Conservation (phyloP, 2,797 vertebrate genomes). For the Loris lydekkerianus region DNA sequence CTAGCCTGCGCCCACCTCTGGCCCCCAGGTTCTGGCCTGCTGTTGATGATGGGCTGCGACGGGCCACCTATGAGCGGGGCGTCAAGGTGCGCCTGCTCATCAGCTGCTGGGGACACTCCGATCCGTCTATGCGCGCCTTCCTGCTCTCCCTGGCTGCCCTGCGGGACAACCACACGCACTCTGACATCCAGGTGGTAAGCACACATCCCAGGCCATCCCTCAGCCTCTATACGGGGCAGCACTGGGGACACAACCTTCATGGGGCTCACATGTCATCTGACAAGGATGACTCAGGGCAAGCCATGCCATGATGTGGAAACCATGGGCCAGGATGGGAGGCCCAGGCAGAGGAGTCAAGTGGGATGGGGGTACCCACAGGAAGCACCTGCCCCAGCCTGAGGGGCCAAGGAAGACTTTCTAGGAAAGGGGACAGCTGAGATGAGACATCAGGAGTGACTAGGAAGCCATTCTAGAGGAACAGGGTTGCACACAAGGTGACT, state of each 20-base stretch:
- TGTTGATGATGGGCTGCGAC: conserved; percentile 92
- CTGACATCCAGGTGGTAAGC: conserved; percentile 94
- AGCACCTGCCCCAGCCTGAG: background rate
- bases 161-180: conserved; percentile 86
- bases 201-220: background rate
- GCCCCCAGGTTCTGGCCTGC: conserved; percentile 93
- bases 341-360: no score
- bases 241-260: background rate
- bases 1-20: rapidly evolving
- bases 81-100: conserved; percentile 91
- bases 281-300: background rate
- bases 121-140: conserved; percentile 92
- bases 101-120: conserved; percentile 93
- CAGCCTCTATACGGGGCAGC: rapidly evolving
- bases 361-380: background rate
- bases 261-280: background rate
- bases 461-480: background rate
- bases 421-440: background rate
- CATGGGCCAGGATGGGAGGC: background rate
- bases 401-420: background rate
- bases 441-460: no score
- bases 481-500: rapidly evolving
- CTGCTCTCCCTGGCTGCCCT: conserved; percentile 93
- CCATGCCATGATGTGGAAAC: rapidly evolving
- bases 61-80: conserved; percentile 89